A percentile compares a stretch with the other conserved stretches of the same genome.
phyloP scores from a whole-genome alignment of 1,140 invertebrate species.

The Penaeus vannamei region DNA sequence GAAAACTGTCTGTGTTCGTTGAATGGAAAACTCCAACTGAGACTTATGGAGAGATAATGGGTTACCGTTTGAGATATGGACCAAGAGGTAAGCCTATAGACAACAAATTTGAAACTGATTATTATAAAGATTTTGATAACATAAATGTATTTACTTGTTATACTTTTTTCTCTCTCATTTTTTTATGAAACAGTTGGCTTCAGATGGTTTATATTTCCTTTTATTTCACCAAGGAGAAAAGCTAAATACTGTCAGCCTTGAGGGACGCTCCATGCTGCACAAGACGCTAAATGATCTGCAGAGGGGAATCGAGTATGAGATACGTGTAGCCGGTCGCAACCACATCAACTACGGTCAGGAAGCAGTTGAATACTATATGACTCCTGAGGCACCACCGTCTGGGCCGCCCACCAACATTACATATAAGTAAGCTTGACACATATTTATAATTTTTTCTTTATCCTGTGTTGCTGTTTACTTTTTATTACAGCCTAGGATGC shows the following conservation, averaged over 20 bases:
- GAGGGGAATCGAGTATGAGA: constrained; percentile 94
- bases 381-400: constrained; percentile 90
- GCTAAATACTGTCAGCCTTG: constrained; percentile 80
- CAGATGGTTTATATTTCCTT: not conserved
- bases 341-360: constrained; percentile 94
- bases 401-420: constrained; percentile 88
- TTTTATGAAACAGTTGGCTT: not conserved
- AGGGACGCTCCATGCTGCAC: constrained; percentile 73
- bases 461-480: too few species aligned
- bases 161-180: not conserved
- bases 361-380: constrained; percentile 87
- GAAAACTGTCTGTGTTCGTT: constrained; percentile 83
- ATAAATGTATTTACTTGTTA: not conserved
- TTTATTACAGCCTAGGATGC: too few species aligned
- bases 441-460: not conserved
- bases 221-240: constrained; percentile 68
- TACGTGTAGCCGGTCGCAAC: constrained; percentile 92
- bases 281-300: constrained; percentile 80
- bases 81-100: constrained; percentile 69
- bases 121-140: not conserved
- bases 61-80: constrained; percentile 90
- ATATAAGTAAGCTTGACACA: constrained; percentile 71
- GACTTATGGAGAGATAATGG: constrained; percentile 89
- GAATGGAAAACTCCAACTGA: constrained; percentile 91
- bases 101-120: not conserved